Base-by-base conservation (phyloP, 2,113 vertebrate genomes). In the Menura novaehollandiae region DNA sequence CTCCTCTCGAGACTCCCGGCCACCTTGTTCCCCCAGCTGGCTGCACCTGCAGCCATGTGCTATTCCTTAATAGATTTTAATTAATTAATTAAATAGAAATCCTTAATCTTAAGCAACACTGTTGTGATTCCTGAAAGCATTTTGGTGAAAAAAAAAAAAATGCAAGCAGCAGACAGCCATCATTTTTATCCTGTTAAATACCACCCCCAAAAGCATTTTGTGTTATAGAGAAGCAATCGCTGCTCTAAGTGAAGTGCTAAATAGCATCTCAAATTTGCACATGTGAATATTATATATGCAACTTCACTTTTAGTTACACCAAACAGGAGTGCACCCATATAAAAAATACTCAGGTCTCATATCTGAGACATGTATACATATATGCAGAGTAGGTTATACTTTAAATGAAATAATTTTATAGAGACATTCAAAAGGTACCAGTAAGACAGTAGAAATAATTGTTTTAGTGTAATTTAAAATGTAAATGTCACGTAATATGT, bases 391-490 rank as follows among this genome's bases (percentile, higher is more conserved):
- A 26, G 41, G 60, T 72, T 86, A 81, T 44, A 75, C 19, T 75
- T 92, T 53, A 64, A 94, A 80, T 56, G 33, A 86, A 96, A 78
- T 93, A 84, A 91, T 86, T 95, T 93, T 81, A 91, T 58, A 89
- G 43, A 92, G 68, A 64, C 73, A 78, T 81, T 86, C 88, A 84
- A 51, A 91, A 94, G 68, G 75, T 67, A 95, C 88, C 64, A 69
- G 56, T 63, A 88, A 94, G 90, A 93, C 95, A 96, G 93, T 52
- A 94, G 93, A 96, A 96, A 96, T 97, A 94, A 96, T 96, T 94
- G 93, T 95, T 97, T 96, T 96, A 95, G 88, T 92, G 84, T 88
- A 49, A 95, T 97, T 96, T 96, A 96, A 97, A 97, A 96, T 91
- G 95, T 94, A 96, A 96, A 96, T 91, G 95, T 93, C 94, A 92